These are phyloP conservation scores for Epiblema foenella DNA, from an alignment of 2,888 invertebrate species.

Conservation along the genomic window DNA sequence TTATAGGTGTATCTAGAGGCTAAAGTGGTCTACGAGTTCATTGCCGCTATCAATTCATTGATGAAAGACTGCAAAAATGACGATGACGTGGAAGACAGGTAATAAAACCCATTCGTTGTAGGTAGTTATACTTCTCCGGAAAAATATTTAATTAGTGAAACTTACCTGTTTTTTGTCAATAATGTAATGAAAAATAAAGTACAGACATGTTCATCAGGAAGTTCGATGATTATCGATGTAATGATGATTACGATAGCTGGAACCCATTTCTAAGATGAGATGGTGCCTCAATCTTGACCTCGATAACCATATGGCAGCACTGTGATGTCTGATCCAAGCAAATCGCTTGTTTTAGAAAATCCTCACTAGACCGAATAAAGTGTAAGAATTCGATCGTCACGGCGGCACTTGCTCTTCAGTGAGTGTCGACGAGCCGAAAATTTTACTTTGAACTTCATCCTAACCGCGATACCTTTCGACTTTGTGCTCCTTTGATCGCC, in stretches of 20 bases:
- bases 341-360: background rate
- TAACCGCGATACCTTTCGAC: background rate
- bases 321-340: background rate
- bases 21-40: constrained; percentile 92
- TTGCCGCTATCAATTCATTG: constrained; percentile 90
- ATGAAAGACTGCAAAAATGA: constrained; percentile 69
- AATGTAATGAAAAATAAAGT: too few relatives aligned
- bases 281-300: too few relatives aligned
- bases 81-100: constrained; percentile 72
- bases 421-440: background rate
- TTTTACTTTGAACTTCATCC: too few relatives aligned
- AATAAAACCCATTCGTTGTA: constrained; percentile 26
- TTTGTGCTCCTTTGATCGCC: too few relatives aligned
- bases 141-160: background rate
- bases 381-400: background rate
- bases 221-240: too few relatives aligned
- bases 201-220: too few relatives aligned
- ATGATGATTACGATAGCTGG: too few relatives aligned
- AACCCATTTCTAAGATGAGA: too few relatives aligned
- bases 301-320: background rate
- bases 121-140: background rate
- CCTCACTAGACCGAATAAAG: background rate
- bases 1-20: constrained; percentile 90
- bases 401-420: background rate
- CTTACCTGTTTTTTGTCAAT: too few relatives aligned